These are phyloP conservation scores for Pandemis corylana DNA, from an alignment of 2,888 invertebrate genomes.

Conservation along the genomic window DNA sequence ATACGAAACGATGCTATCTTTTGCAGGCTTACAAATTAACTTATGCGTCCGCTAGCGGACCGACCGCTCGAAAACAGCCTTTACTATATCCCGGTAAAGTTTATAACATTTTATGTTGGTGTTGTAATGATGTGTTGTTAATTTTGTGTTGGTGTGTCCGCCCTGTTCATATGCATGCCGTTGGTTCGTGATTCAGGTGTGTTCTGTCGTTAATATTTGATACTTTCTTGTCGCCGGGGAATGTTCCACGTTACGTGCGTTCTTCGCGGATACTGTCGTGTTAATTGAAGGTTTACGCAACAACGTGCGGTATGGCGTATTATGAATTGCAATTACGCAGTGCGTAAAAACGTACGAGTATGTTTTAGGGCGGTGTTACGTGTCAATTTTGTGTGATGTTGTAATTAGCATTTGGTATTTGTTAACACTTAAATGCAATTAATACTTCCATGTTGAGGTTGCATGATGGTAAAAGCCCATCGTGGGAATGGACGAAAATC, in stretches of 20 bases:
- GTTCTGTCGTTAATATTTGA: conserved; percentile 81
- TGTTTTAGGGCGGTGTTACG: not conserved
- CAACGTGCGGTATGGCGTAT: conserved; percentile 24
- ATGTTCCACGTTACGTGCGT: conserved; percentile 37
- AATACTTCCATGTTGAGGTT: too few relatives aligned
- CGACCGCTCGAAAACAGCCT: conserved; percentile 54
- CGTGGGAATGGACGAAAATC: too few relatives aligned
- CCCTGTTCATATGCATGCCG: conserved; percentile 79
- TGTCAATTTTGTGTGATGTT: not conserved
- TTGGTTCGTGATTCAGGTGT: conserved; percentile 78
- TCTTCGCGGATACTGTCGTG: conserved; percentile 26
- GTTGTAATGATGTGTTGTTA: conserved; percentile 44
- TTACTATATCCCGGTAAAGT: conserved; percentile 49
- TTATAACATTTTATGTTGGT: conserved; percentile 37
- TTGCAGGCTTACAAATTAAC: conserved; percentile 65
- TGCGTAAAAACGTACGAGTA: not conserved
- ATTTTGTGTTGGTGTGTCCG: conserved; percentile 60
- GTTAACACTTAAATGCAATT: too few relatives aligned
- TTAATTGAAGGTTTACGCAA: conserved; percentile 36
- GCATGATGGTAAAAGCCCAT: too few relatives aligned
- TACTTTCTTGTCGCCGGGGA: conserved; percentile 77
- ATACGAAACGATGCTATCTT: conserved; percentile 79
- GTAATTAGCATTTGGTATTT: not conserved
- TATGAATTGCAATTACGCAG: conserved; percentile 25
- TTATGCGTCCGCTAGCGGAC: conserved; percentile 48